Evolutionary conservation across 2,888 invertebrate genomes (phyloP).

Genomic region (Microctonus brassicae): DNA sequence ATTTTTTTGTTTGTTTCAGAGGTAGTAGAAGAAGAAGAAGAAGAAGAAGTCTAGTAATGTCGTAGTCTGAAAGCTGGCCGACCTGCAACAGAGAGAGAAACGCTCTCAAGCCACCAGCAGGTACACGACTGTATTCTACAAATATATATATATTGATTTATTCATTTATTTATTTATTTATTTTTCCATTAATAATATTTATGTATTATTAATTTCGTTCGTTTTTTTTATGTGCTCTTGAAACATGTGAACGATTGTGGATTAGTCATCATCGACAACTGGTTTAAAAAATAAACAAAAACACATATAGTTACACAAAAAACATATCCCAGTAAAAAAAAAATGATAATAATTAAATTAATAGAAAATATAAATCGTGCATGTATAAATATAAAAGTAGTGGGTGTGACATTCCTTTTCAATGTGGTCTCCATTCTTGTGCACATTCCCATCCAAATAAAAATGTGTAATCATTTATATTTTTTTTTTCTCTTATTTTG

Average conservation of each 20-base stretch:
- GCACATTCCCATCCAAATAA: conserved; percentile 5
- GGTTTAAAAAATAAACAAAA: conserved; percentile 28
- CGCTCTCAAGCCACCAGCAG: conserved; percentile 63
- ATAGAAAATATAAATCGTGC: background rate
- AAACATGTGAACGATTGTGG: conserved; percentile 20
- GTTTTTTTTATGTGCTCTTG: conserved; percentile 7
- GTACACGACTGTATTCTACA: conserved; percentile 45
- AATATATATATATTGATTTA: conserved; percentile 29
- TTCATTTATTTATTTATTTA: conserved; percentile 25
- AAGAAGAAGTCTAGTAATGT: conserved; percentile 69
- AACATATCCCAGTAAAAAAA: conserved; percentile 10
- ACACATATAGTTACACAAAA: conserved; percentile 21
- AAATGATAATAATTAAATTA: background rate
- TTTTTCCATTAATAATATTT: background rate
- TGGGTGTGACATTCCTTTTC: background rate
- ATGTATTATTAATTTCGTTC: background rate
- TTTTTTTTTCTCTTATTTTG: conserved; percentile 6
- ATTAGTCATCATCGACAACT: conserved; percentile 14
- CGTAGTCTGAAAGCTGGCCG: conserved; percentile 71
- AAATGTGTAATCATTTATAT: background rate
- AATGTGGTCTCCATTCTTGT: background rate
- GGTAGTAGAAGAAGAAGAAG: background rate
- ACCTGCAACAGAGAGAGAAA: conserved; percentile 70
- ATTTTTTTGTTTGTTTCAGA: conserved; percentile 33
- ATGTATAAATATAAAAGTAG: background rate